These are phyloP conservation scores for Toxotes jaculatrix DNA, from an alignment of 2,113 vertebrate genomes.

Conservation along the genomic window DNA sequence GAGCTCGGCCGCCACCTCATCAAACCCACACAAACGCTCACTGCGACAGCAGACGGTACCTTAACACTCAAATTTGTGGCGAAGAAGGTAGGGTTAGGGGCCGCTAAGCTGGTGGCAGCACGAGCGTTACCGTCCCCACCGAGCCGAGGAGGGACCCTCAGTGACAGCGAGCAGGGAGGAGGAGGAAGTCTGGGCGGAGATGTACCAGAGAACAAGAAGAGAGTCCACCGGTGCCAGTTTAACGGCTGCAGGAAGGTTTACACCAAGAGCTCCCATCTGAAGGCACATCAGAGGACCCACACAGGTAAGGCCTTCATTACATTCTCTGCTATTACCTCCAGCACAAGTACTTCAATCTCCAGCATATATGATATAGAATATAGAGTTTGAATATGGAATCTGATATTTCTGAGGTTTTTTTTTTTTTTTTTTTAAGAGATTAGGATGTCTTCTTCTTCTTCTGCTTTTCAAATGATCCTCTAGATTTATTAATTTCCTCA, in stretches of 20 bases:
- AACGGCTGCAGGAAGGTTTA: constrained; percentile 99
- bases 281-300: constrained; percentile 99
- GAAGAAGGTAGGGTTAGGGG: constrained; percentile 92
- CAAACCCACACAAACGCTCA: constrained; percentile 93
- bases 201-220: constrained; percentile 96
- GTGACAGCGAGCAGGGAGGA: constrained; percentile 74
- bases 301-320: constrained; percentile 87
- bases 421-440: constrained; percentile 1
- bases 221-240: constrained; percentile 97
- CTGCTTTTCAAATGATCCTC: constrained; percentile 28
- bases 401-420: neutral
- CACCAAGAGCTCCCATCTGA: constrained; percentile 99
- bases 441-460: neutral
- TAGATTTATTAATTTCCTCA: constrained; percentile 51
- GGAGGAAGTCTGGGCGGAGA: constrained; percentile 85
- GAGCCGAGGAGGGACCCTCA: constrained; percentile 84
- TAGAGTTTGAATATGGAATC: too few relatives aligned
- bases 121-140: constrained; percentile 86
- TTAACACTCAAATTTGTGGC: constrained; percentile 95
- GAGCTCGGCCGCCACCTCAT: constrained; percentile 96
- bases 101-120: constrained; percentile 88
- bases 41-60: constrained; percentile 89
- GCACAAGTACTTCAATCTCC: neutral
- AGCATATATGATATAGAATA: too few relatives aligned
- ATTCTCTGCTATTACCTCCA: neutral